Base-by-base conservation (phyloP, 2,113 vertebrate species). In the Clarias gariepinus region DNA sequence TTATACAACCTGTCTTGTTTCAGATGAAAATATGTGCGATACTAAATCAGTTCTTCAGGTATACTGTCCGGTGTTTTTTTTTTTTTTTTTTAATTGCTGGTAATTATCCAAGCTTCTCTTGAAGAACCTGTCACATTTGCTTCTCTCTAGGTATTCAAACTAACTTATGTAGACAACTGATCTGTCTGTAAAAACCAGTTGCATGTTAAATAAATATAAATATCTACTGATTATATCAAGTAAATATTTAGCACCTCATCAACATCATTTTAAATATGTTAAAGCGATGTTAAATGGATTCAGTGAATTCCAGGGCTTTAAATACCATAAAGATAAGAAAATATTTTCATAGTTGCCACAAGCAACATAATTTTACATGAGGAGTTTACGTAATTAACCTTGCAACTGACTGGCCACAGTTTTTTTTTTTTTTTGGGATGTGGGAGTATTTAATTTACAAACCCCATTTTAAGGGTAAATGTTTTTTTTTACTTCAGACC, bases 401-500 rank as follows among this genome's bases (percentile, higher is more conserved):
- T 57, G 52, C 15, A 78, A 28, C 12, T 28, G 52, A 55, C 1
- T 16, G 25, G n/a, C 11, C 74, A n/a, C 25, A 30, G 74, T 55
- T 4, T 47, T 13, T 13, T 8, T 52, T 10, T 18, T 21, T 13
- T 8, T 52, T 10, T 18, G 10, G 69, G 19, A 73, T 19, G n/a
- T 78, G 2, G 0, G 25, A 57, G 33, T 33, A 58, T 58, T 28
- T 79, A 3, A 79, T 58, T 79, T 58, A 79, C 77, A 7, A 58
- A 18, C 28, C 13, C 23, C 58, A 13, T 55, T 4, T 16, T 12
- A 78, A 28, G 18, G 13, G 47, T 47, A 9, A 30, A 33, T 36
- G 25, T n/a, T n/a, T n/a, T n/a, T n/a, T n/a, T 79, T 4, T 33
- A 79, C 6, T 33, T 47, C 21, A 52, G 76, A 85, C 94, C 4